Evolutionary conservation across 2,888 invertebrate species (phyloP).

Genomic region (Taphrorychus bicolor): DNA sequence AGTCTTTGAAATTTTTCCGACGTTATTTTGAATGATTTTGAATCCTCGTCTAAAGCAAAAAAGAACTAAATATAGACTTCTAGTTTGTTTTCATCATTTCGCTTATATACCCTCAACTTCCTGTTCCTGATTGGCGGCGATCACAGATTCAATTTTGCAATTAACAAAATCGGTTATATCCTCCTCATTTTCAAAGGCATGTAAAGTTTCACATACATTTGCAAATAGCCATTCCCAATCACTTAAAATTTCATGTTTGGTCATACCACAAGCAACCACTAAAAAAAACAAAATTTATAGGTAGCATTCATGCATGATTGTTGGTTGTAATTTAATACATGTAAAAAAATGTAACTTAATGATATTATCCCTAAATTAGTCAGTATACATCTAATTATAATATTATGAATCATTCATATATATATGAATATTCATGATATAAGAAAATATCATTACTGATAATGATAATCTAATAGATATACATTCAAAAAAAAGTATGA

Average conservation of each 20-base stretch:
- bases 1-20: constrained; percentile 85
- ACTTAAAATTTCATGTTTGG: constrained; percentile 83
- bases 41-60: constrained; percentile 78
- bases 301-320: too few species aligned
- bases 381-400: too few species aligned
- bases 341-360: too few species aligned
- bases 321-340: too few species aligned
- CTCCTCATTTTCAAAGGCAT: constrained; percentile 91
- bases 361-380: too few species aligned
- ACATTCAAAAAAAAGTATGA: too few species aligned
- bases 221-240: constrained; percentile 96
- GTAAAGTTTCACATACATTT: constrained; percentile 84
- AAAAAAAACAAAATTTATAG: too few species aligned
- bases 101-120: constrained; percentile 62
- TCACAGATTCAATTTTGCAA: constrained; percentile 95
- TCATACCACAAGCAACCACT: constrained; percentile 91
- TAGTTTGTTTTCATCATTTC: constrained; percentile 12
- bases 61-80: constrained; percentile 8
- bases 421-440: too few species aligned
- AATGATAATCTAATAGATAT: too few species aligned
- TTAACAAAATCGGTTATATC: constrained; percentile 95
- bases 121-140: constrained; percentile 75
- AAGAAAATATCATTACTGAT: too few species aligned
- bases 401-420: too few species aligned
- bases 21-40: constrained; percentile 77